Conservation (phyloP, 2,888 invertebrate genomes). For the Caenorhabditis sulstoni region DNA sequence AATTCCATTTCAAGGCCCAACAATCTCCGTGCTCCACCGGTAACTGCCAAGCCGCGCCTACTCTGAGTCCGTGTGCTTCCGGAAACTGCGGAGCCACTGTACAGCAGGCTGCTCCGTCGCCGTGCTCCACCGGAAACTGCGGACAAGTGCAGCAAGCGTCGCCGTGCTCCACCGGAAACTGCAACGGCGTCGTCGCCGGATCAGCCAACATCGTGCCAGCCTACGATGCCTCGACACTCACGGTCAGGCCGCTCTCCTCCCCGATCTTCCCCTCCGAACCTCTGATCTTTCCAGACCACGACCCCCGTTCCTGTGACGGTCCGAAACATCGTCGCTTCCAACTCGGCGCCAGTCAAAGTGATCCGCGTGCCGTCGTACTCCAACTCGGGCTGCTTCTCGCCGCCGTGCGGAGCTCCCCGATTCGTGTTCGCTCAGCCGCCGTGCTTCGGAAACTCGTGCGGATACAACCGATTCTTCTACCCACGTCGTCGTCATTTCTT, state of each 20-base stretch:
- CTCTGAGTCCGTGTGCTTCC: constrained; percentile 27
- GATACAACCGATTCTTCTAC: constrained; percentile 37
- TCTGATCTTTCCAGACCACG: constrained; percentile 32
- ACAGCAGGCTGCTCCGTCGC: constrained; percentile 15
- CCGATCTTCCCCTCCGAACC: background rate
- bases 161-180: constrained; percentile 52
- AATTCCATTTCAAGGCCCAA: constrained; percentile 14
- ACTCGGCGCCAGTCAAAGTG: constrained; percentile 42
- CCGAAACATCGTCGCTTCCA: constrained; percentile 15
- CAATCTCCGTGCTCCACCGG: constrained; percentile 28
- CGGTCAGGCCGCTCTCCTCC: constrained; percentile 15
- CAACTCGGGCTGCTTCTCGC: constrained; percentile 47
- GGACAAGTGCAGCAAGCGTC: constrained; percentile 32
- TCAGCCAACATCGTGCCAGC: constrained; percentile 35
- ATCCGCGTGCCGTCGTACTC: constrained; percentile 52
- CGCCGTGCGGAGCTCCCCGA: constrained; percentile 44
- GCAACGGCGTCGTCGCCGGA: constrained; percentile 35
- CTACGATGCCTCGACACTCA: constrained; percentile 34
- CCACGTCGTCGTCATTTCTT: constrained; percentile 50
- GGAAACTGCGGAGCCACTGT: constrained; percentile 40
- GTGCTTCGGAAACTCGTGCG: constrained; percentile 48
- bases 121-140: constrained; percentile 54
- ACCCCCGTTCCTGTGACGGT: constrained; percentile 40
- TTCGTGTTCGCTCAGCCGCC: constrained; percentile 50
- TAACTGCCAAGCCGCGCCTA: constrained; percentile 12